Conservation (phyloP, 2,797 vertebrate genomes). For the Hypotaenidia philippensis region DNA sequence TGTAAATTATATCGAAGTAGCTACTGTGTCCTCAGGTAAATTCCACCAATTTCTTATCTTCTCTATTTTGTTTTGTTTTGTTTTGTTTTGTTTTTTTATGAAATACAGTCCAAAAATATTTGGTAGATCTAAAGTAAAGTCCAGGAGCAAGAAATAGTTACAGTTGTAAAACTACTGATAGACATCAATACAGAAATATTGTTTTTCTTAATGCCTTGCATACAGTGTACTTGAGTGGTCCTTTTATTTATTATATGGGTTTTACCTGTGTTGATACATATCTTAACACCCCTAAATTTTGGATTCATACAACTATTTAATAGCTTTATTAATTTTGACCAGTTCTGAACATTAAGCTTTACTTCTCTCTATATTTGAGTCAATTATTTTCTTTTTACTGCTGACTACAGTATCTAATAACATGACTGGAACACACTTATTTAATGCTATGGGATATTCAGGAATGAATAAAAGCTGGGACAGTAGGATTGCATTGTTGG, state of each 20-base stretch:
- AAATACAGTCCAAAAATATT: neutral
- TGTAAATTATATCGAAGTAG: neutral
- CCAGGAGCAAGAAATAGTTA: neutral
- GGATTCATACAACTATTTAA: neutral
- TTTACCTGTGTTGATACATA: neutral
- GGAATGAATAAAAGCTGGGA: neutral
- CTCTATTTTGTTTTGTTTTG: neutral
- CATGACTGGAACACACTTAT: neutral
- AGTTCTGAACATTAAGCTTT: neutral
- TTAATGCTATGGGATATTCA: neutral
- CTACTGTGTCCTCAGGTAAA: neutral
- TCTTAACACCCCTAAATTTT: neutral
- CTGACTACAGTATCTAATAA: neutral
- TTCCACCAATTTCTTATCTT: neutral
- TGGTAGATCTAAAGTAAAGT: neutral
- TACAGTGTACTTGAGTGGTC: fast-evolving
- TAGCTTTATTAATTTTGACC: neutral
- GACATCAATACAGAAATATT: neutral
- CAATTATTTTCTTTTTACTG: neutral
- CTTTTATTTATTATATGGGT: neutral
- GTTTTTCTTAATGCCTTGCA: neutral
- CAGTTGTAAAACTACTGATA: neutral
- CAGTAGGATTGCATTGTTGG: neutral
- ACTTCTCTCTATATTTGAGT: neutral
- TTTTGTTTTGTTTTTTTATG: neutral